Percentiles rank a stretch among this genome's conserved stretches.
phyloP scores from a whole-genome alignment of 2,113 vertebrate species.

The Phainopepla nitens region DNA sequence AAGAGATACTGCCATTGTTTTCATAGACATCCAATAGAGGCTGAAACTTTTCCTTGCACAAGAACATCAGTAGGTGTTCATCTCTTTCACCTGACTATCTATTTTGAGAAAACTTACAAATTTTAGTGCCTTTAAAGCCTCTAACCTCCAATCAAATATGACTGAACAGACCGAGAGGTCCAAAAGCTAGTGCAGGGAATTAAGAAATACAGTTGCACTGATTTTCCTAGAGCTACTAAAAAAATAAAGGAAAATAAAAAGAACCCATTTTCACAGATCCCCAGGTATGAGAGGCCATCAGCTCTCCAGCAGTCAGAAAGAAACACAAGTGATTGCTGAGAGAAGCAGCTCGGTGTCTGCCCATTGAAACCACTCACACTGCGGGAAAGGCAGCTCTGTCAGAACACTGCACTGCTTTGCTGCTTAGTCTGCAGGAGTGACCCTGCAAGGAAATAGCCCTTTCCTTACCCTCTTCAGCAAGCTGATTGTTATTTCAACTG shows the following conservation, averaged over 20 bases:
- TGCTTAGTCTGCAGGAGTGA: neutral
- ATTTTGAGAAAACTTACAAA: neutral
- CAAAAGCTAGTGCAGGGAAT: neutral
- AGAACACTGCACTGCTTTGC: neutral
- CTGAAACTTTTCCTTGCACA: neutral
- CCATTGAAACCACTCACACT: neutral
- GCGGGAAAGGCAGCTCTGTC: neutral
- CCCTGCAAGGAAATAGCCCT: neutral
- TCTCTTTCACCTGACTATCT: neutral
- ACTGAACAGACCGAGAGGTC: neutral
- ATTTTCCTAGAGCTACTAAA: neutral
- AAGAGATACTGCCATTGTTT: neutral
- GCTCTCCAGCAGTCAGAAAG: neutral
- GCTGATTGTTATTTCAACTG: slow-evolving; percentile 94
- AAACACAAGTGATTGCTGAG: neutral
- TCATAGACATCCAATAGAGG: neutral
- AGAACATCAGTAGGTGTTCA: neutral
- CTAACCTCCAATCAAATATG: neutral
- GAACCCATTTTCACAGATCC: neutral
- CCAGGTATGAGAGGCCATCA: neutral
- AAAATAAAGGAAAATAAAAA: neutral
- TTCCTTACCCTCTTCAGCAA: slow-evolving; percentile 87
- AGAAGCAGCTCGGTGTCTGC: neutral
- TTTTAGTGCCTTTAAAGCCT: neutral
- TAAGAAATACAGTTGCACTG: neutral